phyloP scores from a whole-genome alignment of 2,888 invertebrate species.

The Parnassius apollo region DNA sequence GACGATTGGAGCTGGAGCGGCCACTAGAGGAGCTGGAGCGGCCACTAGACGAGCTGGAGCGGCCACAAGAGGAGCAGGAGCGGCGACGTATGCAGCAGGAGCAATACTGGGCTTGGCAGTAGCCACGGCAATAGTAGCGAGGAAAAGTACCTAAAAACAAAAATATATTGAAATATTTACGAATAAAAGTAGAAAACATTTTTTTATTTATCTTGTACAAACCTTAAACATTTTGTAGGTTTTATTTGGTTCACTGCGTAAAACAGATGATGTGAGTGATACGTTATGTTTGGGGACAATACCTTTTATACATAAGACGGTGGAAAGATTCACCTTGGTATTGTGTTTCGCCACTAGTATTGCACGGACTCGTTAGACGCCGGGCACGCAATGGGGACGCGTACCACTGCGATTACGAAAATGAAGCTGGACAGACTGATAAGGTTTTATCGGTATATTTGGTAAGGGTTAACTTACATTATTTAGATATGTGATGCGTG shows the following conservation, averaged over 20 bases:
- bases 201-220: constrained; percentile 3
- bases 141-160: constrained; percentile 57
- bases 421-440: constrained; percentile 48
- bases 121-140: constrained; percentile 44
- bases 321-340: constrained; percentile 76
- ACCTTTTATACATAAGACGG: constrained; percentile 69
- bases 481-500: too few species aligned
- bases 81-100: too few species aligned
- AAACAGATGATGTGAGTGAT: constrained; percentile 65
- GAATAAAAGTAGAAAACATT: not conserved
- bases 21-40: constrained; percentile 50
- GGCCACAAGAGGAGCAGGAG: too few species aligned
- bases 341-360: constrained; percentile 61
- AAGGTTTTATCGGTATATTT: constrained; percentile 43
- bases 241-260: constrained; percentile 48
- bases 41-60: constrained; percentile 56
- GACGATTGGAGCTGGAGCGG: constrained; percentile 79
- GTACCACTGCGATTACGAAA: constrained; percentile 52
- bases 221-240: constrained; percentile 59
- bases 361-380: constrained; percentile 61
- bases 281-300: constrained; percentile 56
- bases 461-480: constrained; percentile 25
- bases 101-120: too few species aligned
- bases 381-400: constrained; percentile 60
- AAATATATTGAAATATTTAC: not conserved